A percentile compares a stretch with the other conserved stretches of the same genome.
phyloP scores from a whole-genome alignment of 2,888 invertebrate genomes.

The Ochropacha duplaris region DNA sequence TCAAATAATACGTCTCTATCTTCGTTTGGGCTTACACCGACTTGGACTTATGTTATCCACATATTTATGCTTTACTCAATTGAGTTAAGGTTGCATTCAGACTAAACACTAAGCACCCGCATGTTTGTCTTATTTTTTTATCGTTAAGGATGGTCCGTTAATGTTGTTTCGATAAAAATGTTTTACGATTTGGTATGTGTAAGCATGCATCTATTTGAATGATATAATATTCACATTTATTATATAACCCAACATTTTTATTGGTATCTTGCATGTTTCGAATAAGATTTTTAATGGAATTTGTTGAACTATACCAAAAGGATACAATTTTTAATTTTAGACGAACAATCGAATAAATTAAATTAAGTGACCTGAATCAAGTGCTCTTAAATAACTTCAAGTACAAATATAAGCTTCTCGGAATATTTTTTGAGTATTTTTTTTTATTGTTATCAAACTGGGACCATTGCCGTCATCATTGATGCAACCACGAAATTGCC shows the following conservation, averaged over 20 bases:
- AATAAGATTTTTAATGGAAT: conserved; percentile 21
- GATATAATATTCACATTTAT: conserved; percentile 18
- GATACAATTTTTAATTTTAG: conserved; percentile 47
- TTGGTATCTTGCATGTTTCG: conserved; percentile 39
- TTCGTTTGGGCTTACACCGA: conserved; percentile 2
- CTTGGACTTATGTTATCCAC: conserved; percentile 9
- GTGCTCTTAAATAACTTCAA: conserved; percentile 59
- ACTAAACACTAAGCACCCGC: conserved; percentile 35
- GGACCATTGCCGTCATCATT: conserved; percentile 27
- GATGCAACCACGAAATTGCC: conserved; percentile 37
- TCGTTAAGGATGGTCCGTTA: conserved; percentile 36
- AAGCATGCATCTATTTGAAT: conserved; percentile 20
- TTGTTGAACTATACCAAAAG: conserved; percentile 47
- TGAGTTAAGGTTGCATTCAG: conserved; percentile 18
- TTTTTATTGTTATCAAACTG: conserved; percentile 32
- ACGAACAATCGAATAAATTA: conserved; percentile 52
- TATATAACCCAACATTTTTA: conserved; percentile 28
- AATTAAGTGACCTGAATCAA: conserved; percentile 47
- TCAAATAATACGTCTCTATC: conserved; percentile 13
- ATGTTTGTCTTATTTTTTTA: conserved; percentile 32
- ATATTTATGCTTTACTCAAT: conserved; percentile 20
- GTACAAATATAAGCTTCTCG: conserved; percentile 47
- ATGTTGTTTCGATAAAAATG: conserved; percentile 41
- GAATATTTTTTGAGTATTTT: conserved; percentile 34
- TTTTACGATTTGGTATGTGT: conserved; percentile 27